phyloP scores from a whole-genome alignment of 2,797 vertebrate species.

The Notamacropus eugenii region DNA sequence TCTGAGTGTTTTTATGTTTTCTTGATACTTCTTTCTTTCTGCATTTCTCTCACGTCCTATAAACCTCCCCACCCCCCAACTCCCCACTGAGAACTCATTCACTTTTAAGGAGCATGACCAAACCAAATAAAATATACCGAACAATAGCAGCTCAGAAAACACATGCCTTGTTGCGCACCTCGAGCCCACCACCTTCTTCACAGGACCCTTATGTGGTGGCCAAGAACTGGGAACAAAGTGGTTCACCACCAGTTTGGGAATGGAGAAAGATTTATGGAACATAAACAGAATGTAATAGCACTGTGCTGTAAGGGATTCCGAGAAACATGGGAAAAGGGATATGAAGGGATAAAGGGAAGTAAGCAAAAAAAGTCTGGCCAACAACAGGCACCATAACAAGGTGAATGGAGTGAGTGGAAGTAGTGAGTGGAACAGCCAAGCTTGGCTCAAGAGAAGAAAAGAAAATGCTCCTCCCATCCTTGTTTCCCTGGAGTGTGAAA shows the following conservation, averaged over 20 bases:
- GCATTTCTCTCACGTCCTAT: background rate
- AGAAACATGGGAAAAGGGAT: background rate
- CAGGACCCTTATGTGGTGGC: background rate
- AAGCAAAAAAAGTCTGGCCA: background rate
- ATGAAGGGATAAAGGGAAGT: background rate
- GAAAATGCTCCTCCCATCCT: background rate
- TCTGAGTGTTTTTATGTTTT: background rate
- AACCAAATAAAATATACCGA: background rate
- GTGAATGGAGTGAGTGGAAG: background rate
- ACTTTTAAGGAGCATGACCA: background rate
- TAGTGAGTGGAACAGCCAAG: background rate
- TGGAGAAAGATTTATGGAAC: background rate
- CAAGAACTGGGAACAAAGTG: background rate
- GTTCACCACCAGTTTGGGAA: background rate
- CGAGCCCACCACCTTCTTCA: background rate
- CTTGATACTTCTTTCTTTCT: background rate
- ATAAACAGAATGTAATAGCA: background rate
- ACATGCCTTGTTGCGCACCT: background rate
- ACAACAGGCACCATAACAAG: background rate
- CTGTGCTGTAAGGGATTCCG: background rate
- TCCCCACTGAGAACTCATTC: background rate
- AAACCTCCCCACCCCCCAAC: background rate
- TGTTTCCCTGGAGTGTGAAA: background rate
- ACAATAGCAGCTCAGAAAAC: too few relatives aligned
- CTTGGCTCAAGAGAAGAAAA: background rate